Base-by-base conservation (phyloP, 2,797 vertebrate genomes). In the Sebastes paucispinis region DNA sequence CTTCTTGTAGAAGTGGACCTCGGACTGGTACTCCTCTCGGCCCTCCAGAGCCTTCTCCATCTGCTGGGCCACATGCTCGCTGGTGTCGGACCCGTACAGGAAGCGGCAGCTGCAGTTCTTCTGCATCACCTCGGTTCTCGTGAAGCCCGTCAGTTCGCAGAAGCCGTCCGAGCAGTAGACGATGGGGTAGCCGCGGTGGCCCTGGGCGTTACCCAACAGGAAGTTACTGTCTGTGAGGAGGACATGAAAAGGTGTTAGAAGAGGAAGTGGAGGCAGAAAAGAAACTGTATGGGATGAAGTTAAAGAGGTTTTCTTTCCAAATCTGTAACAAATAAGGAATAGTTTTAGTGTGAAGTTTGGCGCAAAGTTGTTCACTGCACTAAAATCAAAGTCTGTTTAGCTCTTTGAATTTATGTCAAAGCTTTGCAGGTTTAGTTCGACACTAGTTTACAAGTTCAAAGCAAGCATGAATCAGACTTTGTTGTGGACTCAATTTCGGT, bases 131-230 rank as follows among this genome's bases (percentile, higher is more conserved):
- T 99, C 98, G 0, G 97, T 98, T 78, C 98, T 96, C 3, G 95
- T 95, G 50, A 97, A 99, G 88, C 98, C 98, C 0, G 98, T 98
- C 89, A 99, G 96, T 81, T 99, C 98, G 0, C 98, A 99, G 95
- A 99, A 99, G 82, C 98, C 98, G 9, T 99, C 98, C 0, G 98
- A 99, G 93, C 98, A 99, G 95, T 99, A 99, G 69, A 99, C 98
- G 0, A 99, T 98, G 81, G 98, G 98, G 93, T 98, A 99, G 75
- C 98, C 98, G 0, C 96, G 95, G 65, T 96, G 97, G 69, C 97
- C 97, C 94, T 99, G 98, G 0, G 97, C 97, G 0, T 99, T 99
- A 67, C 97, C 98, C 95, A 99, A 93, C 88, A 99, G 95, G 95
- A 99, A 99, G 89, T 99, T 99, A 93, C 98, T 99, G 94, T 99